These are phyloP conservation scores for Heterochromis multidens DNA, from an alignment of 2,113 vertebrate genomes.

Conservation along the genomic window DNA sequence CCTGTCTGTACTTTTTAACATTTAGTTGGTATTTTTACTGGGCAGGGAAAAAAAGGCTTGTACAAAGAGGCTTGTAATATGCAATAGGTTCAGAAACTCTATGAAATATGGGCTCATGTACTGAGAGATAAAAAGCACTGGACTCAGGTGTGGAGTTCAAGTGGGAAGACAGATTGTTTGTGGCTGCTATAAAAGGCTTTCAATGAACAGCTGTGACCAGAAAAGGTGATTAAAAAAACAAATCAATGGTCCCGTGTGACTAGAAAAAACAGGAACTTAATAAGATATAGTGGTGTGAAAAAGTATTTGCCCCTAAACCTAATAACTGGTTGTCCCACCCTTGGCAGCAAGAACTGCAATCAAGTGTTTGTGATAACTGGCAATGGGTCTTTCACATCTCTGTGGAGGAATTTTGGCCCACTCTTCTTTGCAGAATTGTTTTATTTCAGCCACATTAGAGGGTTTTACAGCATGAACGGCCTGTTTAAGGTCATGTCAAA, in stretches of 20 bases:
- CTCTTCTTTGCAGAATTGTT: too few relatives aligned
- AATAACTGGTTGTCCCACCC: too few relatives aligned
- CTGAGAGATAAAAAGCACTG: neutral
- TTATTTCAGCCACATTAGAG: too few relatives aligned
- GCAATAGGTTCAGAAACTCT: neutral
- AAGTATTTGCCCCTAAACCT: too few relatives aligned
- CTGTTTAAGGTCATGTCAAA: too few relatives aligned
- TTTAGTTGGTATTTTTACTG: rapidly evolving
- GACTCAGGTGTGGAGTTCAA: neutral
- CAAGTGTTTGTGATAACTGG: too few relatives aligned
- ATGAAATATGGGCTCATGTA: neutral
- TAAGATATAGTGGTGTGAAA: too few relatives aligned
- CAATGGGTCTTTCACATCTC: too few relatives aligned
- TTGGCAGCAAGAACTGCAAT: too few relatives aligned
- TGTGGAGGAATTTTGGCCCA: too few relatives aligned
- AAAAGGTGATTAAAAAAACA: rapidly evolving
- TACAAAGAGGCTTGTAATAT: neutral
- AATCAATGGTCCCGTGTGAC: neutral
- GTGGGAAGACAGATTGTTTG: too few relatives aligned
- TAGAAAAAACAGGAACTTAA: neutral
- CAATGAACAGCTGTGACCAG: neutral
- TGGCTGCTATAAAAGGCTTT: neutral
- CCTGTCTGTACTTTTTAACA: neutral
- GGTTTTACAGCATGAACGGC: too few relatives aligned
- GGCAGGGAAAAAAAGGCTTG: neutral